A percentile compares a stretch with the other conserved stretches of the same genome.
These are phyloP conservation scores for Popillia japonica DNA, from an alignment of 1,140 invertebrate genomes.

Conservation along the genomic window DNA sequence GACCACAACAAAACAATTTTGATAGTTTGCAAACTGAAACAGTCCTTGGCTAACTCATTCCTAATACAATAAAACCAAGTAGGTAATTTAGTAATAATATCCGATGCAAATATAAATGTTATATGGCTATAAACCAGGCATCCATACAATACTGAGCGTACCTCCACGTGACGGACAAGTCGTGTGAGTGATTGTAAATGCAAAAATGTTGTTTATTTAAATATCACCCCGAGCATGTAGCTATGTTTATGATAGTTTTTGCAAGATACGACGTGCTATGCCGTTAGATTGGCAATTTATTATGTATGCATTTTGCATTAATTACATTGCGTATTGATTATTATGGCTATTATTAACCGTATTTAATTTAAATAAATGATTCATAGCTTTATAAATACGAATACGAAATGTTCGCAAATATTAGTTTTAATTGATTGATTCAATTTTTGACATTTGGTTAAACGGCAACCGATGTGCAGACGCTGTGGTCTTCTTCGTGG, in stretches of 20 bases:
- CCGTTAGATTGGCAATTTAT: background rate
- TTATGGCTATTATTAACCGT: background rate
- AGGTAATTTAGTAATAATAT: too few relatives aligned
- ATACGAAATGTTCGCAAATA: background rate
- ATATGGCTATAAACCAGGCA: too few relatives aligned
- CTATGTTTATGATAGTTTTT: conserved; percentile 14
- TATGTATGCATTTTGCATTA: conserved; percentile 4
- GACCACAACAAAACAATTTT: too few relatives aligned
- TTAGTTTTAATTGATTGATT: too few relatives aligned
- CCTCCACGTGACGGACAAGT: background rate
- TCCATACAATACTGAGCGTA: too few relatives aligned
- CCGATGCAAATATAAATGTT: too few relatives aligned
- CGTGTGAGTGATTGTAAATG: background rate
- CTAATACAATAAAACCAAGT: too few relatives aligned
- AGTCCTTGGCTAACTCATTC: too few relatives aligned
- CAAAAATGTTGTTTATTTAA: conserved; percentile 2
- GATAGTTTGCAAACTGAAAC: too few relatives aligned
- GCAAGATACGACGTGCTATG: background rate
- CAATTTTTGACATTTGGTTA: too few relatives aligned
- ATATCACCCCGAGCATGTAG: background rate
- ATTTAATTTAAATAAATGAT: background rate
- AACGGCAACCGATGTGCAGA: too few relatives aligned
- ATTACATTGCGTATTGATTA: background rate
- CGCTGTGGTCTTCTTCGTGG: too few relatives aligned
- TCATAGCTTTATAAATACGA: background rate